Percentiles rank a stretch among this genome's conserved stretches.
Evolutionary conservation across 2,888 invertebrate species (phyloP).

Genomic region (Philaethria dido): DNA sequence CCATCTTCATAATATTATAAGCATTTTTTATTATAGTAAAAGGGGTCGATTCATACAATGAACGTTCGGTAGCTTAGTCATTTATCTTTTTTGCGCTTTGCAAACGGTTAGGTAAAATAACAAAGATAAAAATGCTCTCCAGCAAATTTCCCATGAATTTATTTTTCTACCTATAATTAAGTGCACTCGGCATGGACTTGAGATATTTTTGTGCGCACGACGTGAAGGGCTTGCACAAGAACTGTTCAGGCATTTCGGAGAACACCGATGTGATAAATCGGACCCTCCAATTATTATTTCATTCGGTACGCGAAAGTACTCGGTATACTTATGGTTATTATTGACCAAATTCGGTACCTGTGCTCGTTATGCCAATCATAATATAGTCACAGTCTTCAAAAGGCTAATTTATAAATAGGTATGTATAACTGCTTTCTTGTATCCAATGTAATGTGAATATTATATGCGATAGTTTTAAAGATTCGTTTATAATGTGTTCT

Average conservation of each 20-base stretch:
- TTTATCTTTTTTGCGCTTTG: conserved; percentile 68
- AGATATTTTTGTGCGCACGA: conserved; percentile 81
- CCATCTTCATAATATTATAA: conserved; percentile 67
- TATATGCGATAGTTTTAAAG: neutral
- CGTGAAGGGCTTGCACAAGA: conserved; percentile 79
- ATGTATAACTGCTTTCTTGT: conserved; percentile 32
- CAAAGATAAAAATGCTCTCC: conserved; percentile 65
- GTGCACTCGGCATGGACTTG: conserved; percentile 71
- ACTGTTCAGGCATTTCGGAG: conserved; percentile 79
- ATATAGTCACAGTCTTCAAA: conserved; percentile 48
- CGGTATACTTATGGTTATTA: conserved; percentile 78
- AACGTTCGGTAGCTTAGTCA: conserved; percentile 54
- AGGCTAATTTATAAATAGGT: conserved; percentile 34
- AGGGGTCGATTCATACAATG: conserved; percentile 65
- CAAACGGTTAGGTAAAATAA: conserved; percentile 69
- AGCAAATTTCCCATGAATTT: conserved; percentile 73
- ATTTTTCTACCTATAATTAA: conserved; percentile 81
- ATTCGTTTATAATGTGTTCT: neutral
- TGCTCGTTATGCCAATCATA: conserved; percentile 79
- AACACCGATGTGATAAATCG: conserved; percentile 81
- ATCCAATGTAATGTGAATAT: conserved; percentile 16
- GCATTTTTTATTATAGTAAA: conserved; percentile 61
- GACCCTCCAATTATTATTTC: conserved; percentile 82
- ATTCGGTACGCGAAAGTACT: conserved; percentile 79
- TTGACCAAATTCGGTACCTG: conserved; percentile 79